Base-by-base conservation (phyloP, 2,888 invertebrate species). In the Hirtodrosophila histrioides region DNA sequence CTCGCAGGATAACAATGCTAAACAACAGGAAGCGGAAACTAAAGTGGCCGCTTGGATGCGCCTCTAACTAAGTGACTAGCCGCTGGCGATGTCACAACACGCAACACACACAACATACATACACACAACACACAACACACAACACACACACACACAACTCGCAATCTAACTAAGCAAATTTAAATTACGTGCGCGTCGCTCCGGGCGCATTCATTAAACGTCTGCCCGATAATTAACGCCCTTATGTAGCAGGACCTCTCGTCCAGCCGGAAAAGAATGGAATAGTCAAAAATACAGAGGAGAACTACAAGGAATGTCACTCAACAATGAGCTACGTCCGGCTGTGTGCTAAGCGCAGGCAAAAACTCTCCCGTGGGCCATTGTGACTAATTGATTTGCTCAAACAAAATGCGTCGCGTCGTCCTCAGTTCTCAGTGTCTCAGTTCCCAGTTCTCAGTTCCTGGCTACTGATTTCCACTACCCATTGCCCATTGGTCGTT, bases 121-220 rank as follows among this genome's bases (percentile, higher is more conserved):
- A 36, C 51, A 51, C 33, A 23, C 51, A 56, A 53, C 44, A 66
- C 35, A 63, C 49, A 67, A 68, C 35, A 53, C 29, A 50, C 49
- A 55, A n/a, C n/a, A n/a, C 71, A 57, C 55, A 64, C 53, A 72
- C 31, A 36, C 36, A 33, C 33, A 36, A 51, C 77, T 69, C 73
- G 76, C 81, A 76, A 71, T 71, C 71, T 71, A 64, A 67, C 74
- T 84, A 78, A 84, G 81, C 86, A 86, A 86, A 83, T 83, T 84
- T 81, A 84, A 86, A 86, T 86, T 63, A 86, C 69, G 71, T 69
- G 58, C 40, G 48, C 75, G 65, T 77, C 69, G 66, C 86, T 75
- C 80, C 80, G 86, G 78, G 78, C 73, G 83, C 84, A 86, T 83
- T 86, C 82, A 83, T 83, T 86, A 83, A 80, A 80, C 60, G 86